phyloP scores from a whole-genome alignment of 2,888 invertebrate species.

The Xylota sylvarum region DNA sequence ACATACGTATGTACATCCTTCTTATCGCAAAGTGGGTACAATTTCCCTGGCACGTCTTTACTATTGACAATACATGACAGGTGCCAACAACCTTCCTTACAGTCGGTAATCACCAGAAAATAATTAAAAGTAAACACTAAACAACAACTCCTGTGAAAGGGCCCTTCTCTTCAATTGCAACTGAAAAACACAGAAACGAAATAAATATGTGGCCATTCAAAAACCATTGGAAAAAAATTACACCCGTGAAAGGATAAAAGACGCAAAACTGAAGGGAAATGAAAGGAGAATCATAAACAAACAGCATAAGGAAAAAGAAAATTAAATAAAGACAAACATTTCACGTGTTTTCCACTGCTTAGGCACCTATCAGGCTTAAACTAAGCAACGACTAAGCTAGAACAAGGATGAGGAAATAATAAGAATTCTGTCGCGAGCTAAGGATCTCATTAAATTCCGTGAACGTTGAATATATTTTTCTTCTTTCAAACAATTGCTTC shows the following conservation, averaged over 20 bases:
- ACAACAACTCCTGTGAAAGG: slow-evolving; percentile 41
- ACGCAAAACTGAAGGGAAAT: slow-evolving; percentile 32
- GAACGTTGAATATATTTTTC: slow-evolving; percentile 44
- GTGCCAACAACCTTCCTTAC: slow-evolving; percentile 35
- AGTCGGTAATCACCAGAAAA: slow-evolving; percentile 63
- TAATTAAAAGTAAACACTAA: slow-evolving; percentile 74
- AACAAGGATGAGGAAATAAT: slow-evolving; percentile 43
- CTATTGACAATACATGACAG: slow-evolving; percentile 39
- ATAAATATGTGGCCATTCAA: slow-evolving; percentile 59
- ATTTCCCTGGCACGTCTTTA: slow-evolving; percentile 2
- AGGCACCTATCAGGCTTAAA: slow-evolving; percentile 57
- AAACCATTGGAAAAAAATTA: slow-evolving; percentile 43
- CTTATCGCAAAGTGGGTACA: background rate
- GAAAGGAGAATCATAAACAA: slow-evolving; percentile 68
- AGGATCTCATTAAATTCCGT: slow-evolving; percentile 68
- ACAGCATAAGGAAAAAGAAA: slow-evolving; percentile 69
- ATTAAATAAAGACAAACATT: slow-evolving; percentile 71
- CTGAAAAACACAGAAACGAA: slow-evolving; percentile 53
- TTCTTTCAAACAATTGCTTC: slow-evolving; percentile 39
- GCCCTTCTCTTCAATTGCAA: slow-evolving; percentile 50
- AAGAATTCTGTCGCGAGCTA: slow-evolving; percentile 56
- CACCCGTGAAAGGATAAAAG: slow-evolving; percentile 47
- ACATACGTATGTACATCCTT: background rate
- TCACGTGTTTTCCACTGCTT: slow-evolving; percentile 40
- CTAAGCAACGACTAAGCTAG: slow-evolving; percentile 36